Evolutionary conservation across 2,113 vertebrate genomes (phyloP), one percentile per base, ranked within the genome.

Genomic region (Sorex araneus): DNA sequence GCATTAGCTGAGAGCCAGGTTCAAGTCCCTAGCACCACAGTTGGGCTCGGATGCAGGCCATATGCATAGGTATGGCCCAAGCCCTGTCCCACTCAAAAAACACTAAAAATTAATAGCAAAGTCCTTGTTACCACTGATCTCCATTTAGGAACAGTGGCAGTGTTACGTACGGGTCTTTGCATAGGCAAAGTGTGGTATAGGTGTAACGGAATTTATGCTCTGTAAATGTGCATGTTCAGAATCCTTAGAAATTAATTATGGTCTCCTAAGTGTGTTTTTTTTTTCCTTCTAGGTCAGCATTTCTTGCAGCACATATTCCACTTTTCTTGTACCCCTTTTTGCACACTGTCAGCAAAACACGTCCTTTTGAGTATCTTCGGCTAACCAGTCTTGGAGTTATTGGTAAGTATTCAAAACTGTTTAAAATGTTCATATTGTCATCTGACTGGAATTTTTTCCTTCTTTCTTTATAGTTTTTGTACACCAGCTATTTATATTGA

Each of bases 291-390:
- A 99, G 99, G 95, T 99, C 99, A 34, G 99, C 99, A 67, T 99
- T 99, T 96, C 98, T 99, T 79, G 99, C 99, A 84, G 99, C 99
- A 89, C 99, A 99, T 77, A 99, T 99, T 94, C 99, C 99, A 83
- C 98, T 99, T 25, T 99, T 99, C 97, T 98, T 99, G 63, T 99
- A 99, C 89, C 99, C 99, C 1, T 99, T 99, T 96, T 97, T 99
- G 95, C 99, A 99, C 98, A 99, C 99, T 5, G 99, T 99, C 88
- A 99, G 99, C 97, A 99, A 99, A 98, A 99, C 99, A 0, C 98
- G 99, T 19, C 99, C 99, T 0, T 99, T 99, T 75, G 99, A 99
- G 90, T 99, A 99, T 97, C 98, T 99, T 96, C 98, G 99, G 19
- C 99, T 99, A 71, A 99, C 99, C 1, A 99, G 99, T 97, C 98